A percentile compares a stretch with the other conserved stretches of the same genome.
Evolutionary conservation across 1,140 invertebrate species (phyloP).

Genomic region (Apocrypta bakeri): DNA sequence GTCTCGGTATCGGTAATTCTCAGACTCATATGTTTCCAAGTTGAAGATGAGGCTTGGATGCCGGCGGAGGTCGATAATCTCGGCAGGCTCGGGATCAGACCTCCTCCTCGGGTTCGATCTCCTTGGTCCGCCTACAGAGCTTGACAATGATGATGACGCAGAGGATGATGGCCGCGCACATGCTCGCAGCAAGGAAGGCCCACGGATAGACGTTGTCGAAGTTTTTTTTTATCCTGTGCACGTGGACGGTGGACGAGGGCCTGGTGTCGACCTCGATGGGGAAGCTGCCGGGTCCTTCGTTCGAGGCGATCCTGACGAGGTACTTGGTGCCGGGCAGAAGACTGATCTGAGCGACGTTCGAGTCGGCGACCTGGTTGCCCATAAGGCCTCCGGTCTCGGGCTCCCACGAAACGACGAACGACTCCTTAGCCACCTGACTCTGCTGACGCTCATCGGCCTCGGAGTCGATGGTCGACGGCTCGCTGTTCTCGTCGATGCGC

Average conservation of each 20-base stretch:
- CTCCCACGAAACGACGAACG: slow-evolving; percentile 70
- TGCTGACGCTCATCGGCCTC: slow-evolving; percentile 48
- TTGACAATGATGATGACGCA: slow-evolving; percentile 49
- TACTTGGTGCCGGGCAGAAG: slow-evolving; percentile 68
- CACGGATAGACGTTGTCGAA: slow-evolving; percentile 56
- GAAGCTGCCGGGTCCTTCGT: slow-evolving; percentile 70
- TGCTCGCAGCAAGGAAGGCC: slow-evolving; percentile 58
- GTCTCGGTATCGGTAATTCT: too few species aligned
- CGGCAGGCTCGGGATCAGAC: too few species aligned
- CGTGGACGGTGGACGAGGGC: slow-evolving; percentile 58
- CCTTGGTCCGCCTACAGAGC: slow-evolving; percentile 53
- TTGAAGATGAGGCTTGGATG: too few species aligned
- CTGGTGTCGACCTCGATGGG: slow-evolving; percentile 70
- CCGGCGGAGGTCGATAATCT: too few species aligned
- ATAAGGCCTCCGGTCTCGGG: slow-evolving; percentile 69
- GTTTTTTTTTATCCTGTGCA: slow-evolving; percentile 60
- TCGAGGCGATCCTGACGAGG: slow-evolving; percentile 68
- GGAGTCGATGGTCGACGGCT: slow-evolving; percentile 54
- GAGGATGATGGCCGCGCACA: slow-evolving; percentile 55
- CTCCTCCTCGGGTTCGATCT: slow-evolving; percentile 53
- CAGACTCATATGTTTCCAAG: too few species aligned
- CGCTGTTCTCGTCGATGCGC: slow-evolving; percentile 57
- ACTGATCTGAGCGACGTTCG: slow-evolving; percentile 68
- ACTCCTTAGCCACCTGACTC: slow-evolving; percentile 54
- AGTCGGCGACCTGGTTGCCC: slow-evolving; percentile 71